phyloP scores from a whole-genome alignment of 1,140 invertebrate species.

The Telenomus remus region DNA sequence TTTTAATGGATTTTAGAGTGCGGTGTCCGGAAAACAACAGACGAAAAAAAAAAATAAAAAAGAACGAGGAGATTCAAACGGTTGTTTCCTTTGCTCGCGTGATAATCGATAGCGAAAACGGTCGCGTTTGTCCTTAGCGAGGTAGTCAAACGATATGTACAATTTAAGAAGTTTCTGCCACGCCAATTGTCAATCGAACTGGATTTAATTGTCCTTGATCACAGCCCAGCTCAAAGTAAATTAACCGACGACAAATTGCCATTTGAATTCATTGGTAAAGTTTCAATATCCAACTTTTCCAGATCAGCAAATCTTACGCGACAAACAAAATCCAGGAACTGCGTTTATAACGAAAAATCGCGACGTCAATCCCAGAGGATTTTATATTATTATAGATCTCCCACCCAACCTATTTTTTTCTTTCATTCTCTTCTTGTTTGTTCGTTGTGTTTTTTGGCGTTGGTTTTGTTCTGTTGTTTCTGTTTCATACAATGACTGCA shows the following conservation, averaged over 20 bases:
- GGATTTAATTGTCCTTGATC: slow-evolving; percentile 5
- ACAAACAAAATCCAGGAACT: too few species aligned
- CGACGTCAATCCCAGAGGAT: neutral
- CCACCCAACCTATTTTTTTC: slow-evolving; percentile 12
- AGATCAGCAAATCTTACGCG: too few species aligned
- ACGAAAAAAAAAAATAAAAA: neutral
- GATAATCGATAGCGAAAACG: slow-evolving; percentile 28
- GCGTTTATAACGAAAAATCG: neutral
- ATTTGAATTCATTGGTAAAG: neutral
- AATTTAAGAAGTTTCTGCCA: slow-evolving; percentile 20
- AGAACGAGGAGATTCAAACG: neutral
- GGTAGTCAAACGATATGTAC: slow-evolving; percentile 14
- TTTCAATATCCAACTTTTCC: too few species aligned
- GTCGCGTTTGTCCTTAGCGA: slow-evolving; percentile 25
- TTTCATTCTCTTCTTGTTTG: neutral
- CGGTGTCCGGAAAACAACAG: too few species aligned
- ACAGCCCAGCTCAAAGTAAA: slow-evolving; percentile 1
- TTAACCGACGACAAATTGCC: neutral
- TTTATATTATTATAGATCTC: neutral
- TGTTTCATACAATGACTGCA: neutral
- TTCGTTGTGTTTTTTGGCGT: too few species aligned
- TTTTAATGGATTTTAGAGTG: too few species aligned
- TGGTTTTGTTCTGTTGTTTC: too few species aligned
- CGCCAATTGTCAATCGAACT: slow-evolving; percentile 25
- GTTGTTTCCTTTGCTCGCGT: neutral